A percentile compares a stretch with the other conserved stretches of the same genome.
Evolutionary conservation across 1,140 invertebrate species (phyloP).

Genomic region (Zaprionus capensis): DNA sequence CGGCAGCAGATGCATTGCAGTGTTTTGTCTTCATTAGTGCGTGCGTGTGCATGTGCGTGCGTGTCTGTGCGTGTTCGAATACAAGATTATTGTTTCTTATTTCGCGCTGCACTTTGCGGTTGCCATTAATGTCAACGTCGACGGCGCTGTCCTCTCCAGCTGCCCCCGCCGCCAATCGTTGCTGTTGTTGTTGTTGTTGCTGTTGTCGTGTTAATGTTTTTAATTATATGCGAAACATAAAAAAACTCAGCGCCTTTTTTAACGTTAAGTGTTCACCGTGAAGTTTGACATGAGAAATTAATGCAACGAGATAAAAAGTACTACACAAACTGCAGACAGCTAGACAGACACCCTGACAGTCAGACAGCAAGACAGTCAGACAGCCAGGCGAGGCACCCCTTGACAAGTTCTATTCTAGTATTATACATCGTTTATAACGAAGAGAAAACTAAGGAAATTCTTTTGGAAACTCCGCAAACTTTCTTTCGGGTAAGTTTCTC

Average conservation of each 20-base stretch:
- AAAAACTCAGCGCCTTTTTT: slow-evolving; percentile 38
- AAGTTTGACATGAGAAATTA: slow-evolving; percentile 75
- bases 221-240: slow-evolving; percentile 77
- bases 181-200: slow-evolving; percentile 34
- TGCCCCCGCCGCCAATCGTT: slow-evolving; percentile 17
- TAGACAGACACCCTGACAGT: not conserved
- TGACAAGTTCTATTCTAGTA: not conserved
- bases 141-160: too few relatives aligned
- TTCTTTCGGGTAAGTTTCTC: slow-evolving; percentile 16
- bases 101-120: slow-evolving; percentile 63
- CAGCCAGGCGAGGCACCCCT: not conserved
- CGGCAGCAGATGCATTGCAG: slow-evolving; percentile 41
- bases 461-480: not conserved
- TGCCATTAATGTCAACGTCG: slow-evolving; percentile 70
- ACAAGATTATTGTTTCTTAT: slow-evolving; percentile 33
- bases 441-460: not conserved
- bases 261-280: slow-evolving; percentile 71
- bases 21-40: slow-evolving; percentile 17
- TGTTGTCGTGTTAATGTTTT: slow-evolving; percentile 72
- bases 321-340: slow-evolving; percentile 24
- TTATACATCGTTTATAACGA: not conserved
- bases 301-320: slow-evolving; percentile 56
- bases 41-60: slow-evolving; percentile 5
- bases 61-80: slow-evolving; percentile 24
- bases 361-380: not conserved